A percentile compares a stretch with the other conserved stretches of the same genome.
Evolutionary conservation across 2,888 invertebrate genomes (phyloP).

Genomic region (Drosophila buzzatii): DNA sequence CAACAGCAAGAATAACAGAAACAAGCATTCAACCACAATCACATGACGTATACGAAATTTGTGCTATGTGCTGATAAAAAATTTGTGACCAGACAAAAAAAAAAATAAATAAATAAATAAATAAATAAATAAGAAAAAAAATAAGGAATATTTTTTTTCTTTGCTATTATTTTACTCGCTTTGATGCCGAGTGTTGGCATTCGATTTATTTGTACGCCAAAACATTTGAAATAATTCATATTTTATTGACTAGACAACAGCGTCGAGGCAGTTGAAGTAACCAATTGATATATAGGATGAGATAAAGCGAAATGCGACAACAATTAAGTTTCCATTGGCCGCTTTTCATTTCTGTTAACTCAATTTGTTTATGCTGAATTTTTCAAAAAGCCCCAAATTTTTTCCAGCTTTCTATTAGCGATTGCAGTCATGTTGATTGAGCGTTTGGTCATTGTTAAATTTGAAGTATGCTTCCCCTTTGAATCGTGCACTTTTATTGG

Average conservation of each 20-base stretch:
- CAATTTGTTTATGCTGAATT: constrained; percentile 50
- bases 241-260: constrained; percentile 68
- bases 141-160: constrained; percentile 37
- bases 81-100: constrained; percentile 17
- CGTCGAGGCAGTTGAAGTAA: constrained; percentile 14
- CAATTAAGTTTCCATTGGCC: constrained; percentile 53
- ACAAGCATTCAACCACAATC: constrained; percentile 47
- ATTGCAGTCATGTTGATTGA: constrained; percentile 24
- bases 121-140: constrained; percentile 1
- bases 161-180: constrained; percentile 25
- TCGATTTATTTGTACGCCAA: constrained; percentile 68
- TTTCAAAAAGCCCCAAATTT: constrained; percentile 18
- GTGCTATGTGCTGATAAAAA: constrained; percentile 62
- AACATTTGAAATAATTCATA: constrained; percentile 76
- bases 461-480: background rate
- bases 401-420: constrained; percentile 18
- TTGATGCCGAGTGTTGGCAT: constrained; percentile 66
- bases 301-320: constrained; percentile 14
- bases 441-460: constrained; percentile 11
- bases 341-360: constrained; percentile 44
- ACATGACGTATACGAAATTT: constrained; percentile 54
- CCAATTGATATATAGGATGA: constrained; percentile 30
- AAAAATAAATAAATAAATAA: background rate
- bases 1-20: constrained; percentile 42
- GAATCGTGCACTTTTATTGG: constrained; percentile 6